Conservation (phyloP, 1,140 invertebrate species). For the Druon quercuslanigerum region DNA sequence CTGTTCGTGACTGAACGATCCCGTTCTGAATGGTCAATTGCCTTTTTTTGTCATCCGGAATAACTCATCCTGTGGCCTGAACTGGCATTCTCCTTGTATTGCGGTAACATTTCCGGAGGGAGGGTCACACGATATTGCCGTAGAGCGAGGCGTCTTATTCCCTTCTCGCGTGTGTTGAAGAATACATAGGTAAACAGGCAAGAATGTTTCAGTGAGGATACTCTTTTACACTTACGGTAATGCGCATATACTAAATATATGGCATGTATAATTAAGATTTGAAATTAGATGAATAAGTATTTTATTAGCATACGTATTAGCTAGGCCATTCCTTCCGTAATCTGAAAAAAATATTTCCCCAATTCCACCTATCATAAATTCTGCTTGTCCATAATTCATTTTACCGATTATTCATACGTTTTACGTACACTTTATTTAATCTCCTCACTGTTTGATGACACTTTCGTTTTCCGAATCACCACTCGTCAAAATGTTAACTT, state of each 20-base stretch:
- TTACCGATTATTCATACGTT: too few species aligned
- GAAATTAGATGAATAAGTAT: too few species aligned
- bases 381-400: too few species aligned
- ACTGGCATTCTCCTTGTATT: conserved; percentile 16
- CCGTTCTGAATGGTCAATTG: conserved; percentile 28
- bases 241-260: background rate
- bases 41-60: conserved; percentile 26
- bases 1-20: conserved; percentile 21
- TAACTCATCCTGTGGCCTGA: conserved; percentile 20
- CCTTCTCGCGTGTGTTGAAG: conserved; percentile 19
- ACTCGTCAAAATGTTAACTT: too few species aligned
- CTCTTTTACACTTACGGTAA: background rate
- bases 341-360: too few species aligned
- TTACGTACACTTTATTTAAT: too few species aligned
- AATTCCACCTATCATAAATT: too few species aligned
- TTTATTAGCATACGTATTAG: background rate
- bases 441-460: too few species aligned
- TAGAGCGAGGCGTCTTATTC: conserved; percentile 18
- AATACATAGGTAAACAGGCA: conserved; percentile 16
- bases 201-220: conserved; percentile 13
- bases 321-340: too few species aligned
- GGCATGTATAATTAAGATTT: background rate
- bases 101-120: conserved; percentile 28
- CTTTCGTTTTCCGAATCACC: too few species aligned
- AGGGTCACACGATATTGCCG: conserved; percentile 30